These are phyloP conservation scores for Campylomormyrus numenius DNA, from an alignment of 2,113 vertebrate genomes.

Conservation along the genomic window DNA sequence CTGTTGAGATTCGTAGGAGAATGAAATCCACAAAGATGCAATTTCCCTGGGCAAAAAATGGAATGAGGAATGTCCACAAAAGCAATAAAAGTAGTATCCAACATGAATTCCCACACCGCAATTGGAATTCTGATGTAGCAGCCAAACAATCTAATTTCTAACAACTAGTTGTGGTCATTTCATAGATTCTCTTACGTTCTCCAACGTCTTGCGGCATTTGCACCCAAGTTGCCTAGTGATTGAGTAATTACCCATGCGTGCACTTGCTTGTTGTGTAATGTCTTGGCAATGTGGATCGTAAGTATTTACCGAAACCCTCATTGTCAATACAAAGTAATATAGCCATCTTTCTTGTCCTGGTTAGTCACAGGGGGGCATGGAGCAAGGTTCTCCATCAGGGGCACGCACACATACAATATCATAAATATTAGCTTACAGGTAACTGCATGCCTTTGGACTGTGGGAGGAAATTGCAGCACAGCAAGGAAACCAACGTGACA, in stretches of 20 bases:
- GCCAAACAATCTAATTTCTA: background rate
- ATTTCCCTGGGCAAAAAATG: background rate
- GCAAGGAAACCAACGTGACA: background rate
- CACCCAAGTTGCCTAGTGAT: background rate
- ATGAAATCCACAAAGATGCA: background rate
- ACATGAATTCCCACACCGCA: background rate
- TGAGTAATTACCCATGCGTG: background rate
- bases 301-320: background rate
- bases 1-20: background rate
- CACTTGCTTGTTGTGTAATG: background rate
- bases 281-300: background rate
- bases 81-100: background rate
- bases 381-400: background rate
- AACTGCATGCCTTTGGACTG: background rate
- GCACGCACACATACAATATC: background rate
- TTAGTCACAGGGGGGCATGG: background rate
- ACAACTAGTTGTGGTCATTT: background rate
- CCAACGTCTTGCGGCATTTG: background rate
- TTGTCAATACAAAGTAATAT: background rate
- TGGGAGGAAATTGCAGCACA: background rate
- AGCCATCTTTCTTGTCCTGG: background rate
- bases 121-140: background rate
- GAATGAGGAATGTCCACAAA: background rate
- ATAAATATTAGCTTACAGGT: background rate
- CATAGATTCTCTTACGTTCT: background rate